Conservation (phyloP, 2,888 invertebrate genomes). For the Agrotis segetum region DNA sequence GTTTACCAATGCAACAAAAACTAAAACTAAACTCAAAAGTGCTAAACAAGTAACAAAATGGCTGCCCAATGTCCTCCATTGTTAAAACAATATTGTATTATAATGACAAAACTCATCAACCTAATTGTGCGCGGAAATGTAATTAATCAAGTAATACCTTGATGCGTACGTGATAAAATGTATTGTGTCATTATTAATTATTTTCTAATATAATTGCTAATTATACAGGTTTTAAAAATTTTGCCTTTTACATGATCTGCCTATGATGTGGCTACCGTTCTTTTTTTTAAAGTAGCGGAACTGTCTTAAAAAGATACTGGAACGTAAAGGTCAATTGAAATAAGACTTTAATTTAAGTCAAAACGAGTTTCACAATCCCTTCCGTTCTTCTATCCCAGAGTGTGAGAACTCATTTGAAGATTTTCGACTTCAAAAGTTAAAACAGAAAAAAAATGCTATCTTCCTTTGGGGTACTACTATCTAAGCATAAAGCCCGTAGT, state of each 20-base stretch:
- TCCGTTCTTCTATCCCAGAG: no score
- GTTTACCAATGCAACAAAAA: not conserved
- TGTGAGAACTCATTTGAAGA: no score
- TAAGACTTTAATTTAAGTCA: no score
- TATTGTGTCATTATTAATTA: not conserved
- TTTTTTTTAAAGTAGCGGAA: no score
- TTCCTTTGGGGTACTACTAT: no score
- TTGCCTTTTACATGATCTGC: not conserved
- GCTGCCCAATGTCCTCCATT: conserved; percentile 7
- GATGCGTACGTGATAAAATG: conserved; percentile 35
- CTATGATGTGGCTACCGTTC: not conserved
- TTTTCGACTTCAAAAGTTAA: no score
- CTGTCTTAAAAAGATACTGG: no score
- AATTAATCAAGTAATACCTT: not conserved
- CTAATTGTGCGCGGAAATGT: conserved; percentile 36
- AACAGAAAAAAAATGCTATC: no score
- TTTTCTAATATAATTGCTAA: conserved; percentile 21
- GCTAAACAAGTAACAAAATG: conserved; percentile 7
- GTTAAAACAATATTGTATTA: conserved; percentile 3
- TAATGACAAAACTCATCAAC: conserved; percentile 43
- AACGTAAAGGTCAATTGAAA: no score
- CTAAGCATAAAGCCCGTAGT: no score
- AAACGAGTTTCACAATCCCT: no score
- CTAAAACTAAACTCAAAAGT: not conserved
- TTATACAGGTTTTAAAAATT: not conserved